These are phyloP conservation scores for Meta bourneti DNA, from an alignment of 2,888 invertebrate genomes.

Conservation along the genomic window DNA sequence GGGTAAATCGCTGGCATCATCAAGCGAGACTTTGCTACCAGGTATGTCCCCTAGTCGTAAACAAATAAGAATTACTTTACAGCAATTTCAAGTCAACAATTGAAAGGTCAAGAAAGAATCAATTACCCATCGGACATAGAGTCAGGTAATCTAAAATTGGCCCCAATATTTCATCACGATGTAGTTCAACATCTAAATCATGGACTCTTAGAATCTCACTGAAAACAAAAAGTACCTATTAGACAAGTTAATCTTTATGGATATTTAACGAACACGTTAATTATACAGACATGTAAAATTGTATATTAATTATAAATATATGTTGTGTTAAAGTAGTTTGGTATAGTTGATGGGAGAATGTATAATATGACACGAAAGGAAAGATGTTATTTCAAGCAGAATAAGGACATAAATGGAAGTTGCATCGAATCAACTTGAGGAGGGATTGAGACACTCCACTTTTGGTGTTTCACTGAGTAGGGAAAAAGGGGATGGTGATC, in stretches of 20 bases:
- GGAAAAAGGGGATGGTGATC: too few relatives aligned
- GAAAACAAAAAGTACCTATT: constrained; percentile 1
- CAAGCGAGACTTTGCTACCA: constrained; percentile 65
- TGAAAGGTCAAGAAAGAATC: background rate
- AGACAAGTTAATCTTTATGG: background rate
- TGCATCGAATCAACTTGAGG: too few relatives aligned
- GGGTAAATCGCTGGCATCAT: constrained; percentile 67
- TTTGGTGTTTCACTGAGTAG: too few relatives aligned
- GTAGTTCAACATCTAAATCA: constrained; percentile 74
- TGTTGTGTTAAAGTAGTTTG: too few relatives aligned
- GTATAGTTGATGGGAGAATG: too few relatives aligned
- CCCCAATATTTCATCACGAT: constrained; percentile 74
- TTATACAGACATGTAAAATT: too few relatives aligned
- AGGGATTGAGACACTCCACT: too few relatives aligned
- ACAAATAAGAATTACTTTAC: background rate
- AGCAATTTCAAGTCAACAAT: background rate
- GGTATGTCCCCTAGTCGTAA: constrained; percentile 56
- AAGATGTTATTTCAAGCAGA: too few relatives aligned
- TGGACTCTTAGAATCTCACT: constrained; percentile 75
- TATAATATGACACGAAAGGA: too few relatives aligned
- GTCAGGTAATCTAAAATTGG: constrained; percentile 75
- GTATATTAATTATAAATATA: too few relatives aligned
- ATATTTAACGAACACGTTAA: background rate
- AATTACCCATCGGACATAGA: constrained; percentile 70
- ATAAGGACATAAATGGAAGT: too few relatives aligned